Conservation (phyloP, 2,797 vertebrate genomes). For the Gadopsis bispinosus region DNA sequence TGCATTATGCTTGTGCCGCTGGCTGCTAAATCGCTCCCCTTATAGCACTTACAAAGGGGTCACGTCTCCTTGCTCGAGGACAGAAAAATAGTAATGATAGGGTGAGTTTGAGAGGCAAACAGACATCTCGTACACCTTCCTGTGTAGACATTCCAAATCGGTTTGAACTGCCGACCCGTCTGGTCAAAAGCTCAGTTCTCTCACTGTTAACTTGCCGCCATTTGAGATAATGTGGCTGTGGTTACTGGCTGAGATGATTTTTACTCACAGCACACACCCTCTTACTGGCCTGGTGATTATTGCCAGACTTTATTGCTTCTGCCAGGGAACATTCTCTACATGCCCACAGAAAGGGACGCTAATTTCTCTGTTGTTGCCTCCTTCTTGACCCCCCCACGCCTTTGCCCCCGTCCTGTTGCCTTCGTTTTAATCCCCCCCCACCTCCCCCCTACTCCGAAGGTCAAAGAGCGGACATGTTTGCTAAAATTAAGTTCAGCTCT, state of each 20-base stretch:
- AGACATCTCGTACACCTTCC: constrained; percentile 29
- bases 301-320: constrained; percentile 65
- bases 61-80: constrained; percentile 34
- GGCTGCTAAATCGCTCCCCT: constrained; percentile 12
- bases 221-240: constrained; percentile 56
- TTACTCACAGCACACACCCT: constrained; percentile 57
- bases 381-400: constrained; percentile 36
- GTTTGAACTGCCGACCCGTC: constrained; percentile 52
- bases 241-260: constrained; percentile 45
- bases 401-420: constrained; percentile 19
- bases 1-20: constrained; percentile 9
- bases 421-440: constrained; percentile 75
- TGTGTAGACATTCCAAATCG: constrained; percentile 51
- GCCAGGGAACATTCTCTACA: constrained; percentile 36
- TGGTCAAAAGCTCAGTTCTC: constrained; percentile 55
- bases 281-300: constrained; percentile 65
- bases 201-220: constrained; percentile 46
- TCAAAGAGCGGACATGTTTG: constrained; percentile 75
- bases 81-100: constrained; percentile 24
- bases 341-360: constrained; percentile 25
- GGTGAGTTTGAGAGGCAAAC: constrained; percentile 31
- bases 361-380: constrained; percentile 55
- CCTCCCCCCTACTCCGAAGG: constrained; percentile 67
- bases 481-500: constrained; percentile 45
- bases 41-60: constrained; percentile 30